Base-by-base conservation (phyloP, 2,888 invertebrate genomes). In the Noctua janthina region DNA sequence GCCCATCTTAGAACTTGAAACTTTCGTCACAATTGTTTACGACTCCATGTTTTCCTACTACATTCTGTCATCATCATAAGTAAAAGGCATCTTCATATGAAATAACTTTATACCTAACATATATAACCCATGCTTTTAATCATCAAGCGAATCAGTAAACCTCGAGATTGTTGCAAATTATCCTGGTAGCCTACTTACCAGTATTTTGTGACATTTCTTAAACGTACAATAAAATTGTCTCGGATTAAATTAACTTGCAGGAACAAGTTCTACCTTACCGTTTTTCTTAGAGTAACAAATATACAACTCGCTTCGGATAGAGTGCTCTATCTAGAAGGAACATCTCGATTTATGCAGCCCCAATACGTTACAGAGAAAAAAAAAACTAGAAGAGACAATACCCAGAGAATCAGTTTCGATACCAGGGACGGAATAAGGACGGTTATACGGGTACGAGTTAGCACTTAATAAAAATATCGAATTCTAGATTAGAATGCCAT, bases 361-460 rank as follows among this genome's bases (percentile, higher is more conserved):
- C 91, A 90, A 93, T 93, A 92, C 91, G 89, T 92, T 92, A 86
- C 88, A 77, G 88, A 86, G 87, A 89, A 54, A 54, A 91, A 91
- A 92, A 92, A 91, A 3, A 89, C 83, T 90, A 89, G 81, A 85
- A 85, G 85, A 89, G 90, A 91, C 90, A 90, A 90, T 90, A 82
- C 90, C 86, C 82, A 81, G 73, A 83, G 78, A 79, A 83, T 81
- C 84, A 77, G 85, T 82, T 85, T 82, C 77, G 15, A 78, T 74
- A 54, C 49, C 89, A 90, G 89, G 78, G 79, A 39, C 51, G 88
- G 2, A 90, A 1, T 74, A 67, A 39, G 69, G 54, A 43, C 49
- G 39, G 59, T 7, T 35, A 51, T 2, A 17, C 0, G 29, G 68
- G 56, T 76, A 39, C 74, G 62, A 15, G 0, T 54, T 29, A 15